phyloP scores from a whole-genome alignment of 2,888 invertebrate genomes.

The Watsonalla binaria region DNA sequence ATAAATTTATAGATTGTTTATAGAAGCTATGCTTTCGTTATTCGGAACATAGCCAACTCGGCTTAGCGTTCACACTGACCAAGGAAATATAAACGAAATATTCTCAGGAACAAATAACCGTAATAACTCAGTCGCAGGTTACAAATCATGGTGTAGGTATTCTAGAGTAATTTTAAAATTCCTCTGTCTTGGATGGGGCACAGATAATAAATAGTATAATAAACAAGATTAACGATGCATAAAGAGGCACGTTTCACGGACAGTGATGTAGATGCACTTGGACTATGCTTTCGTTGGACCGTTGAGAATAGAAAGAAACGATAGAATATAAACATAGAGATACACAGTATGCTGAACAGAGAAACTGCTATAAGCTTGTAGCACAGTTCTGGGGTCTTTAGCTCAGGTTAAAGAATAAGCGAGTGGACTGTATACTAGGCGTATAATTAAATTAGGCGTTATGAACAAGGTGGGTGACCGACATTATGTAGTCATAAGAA shows the following conservation, averaged over 20 bases:
- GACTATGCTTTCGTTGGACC: conserved; percentile 11
- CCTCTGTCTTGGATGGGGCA: conserved; percentile 15
- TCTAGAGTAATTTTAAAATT: conserved; percentile 3
- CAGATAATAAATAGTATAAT: conserved; percentile 72
- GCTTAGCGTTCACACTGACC: neutral
- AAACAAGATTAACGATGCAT: conserved; percentile 75
- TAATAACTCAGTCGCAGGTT: neutral
- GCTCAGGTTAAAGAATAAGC: too few relatives aligned
- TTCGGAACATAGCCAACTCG: neutral
- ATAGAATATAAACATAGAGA: too few relatives aligned
- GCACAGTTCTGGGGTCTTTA: too few relatives aligned
- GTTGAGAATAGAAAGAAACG: neutral
- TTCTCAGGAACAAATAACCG: neutral
- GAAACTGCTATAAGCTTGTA: too few relatives aligned
- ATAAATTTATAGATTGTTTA: too few relatives aligned
- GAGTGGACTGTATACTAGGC: too few relatives aligned
- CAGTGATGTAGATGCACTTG: conserved; percentile 64
- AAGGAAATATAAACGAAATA: neutral
- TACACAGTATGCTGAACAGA: too few relatives aligned
- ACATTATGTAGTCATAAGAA: too few relatives aligned
- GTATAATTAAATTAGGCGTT: too few relatives aligned
- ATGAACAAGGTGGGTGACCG: too few relatives aligned
- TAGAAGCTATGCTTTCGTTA: too few relatives aligned
- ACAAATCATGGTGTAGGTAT: conserved; percentile 2
- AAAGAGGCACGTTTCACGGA: conserved; percentile 71